These are phyloP conservation scores for Porites cylindrica DNA, from an alignment of 92 coral and sea anemone species.

Conservation along the genomic window DNA sequence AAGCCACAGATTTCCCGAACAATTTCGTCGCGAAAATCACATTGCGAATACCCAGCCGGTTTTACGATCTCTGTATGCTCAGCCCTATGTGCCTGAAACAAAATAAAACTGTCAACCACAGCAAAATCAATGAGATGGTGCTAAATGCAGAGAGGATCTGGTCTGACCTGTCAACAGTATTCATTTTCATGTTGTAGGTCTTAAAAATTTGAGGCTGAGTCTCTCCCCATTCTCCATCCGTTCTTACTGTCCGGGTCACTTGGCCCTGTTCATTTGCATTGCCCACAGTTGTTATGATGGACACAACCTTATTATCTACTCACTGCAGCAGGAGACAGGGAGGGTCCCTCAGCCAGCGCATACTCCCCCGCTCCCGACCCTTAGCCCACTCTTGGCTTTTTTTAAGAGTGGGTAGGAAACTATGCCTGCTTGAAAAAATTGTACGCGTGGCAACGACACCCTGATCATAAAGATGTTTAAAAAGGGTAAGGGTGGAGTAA, in stretches of 20 bases:
- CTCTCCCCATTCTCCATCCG: neutral
- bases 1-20: constrained; percentile 55
- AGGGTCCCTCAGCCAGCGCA: constrained; percentile 48
- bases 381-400: constrained; percentile 64
- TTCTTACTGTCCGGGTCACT: constrained; percentile 26
- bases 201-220: constrained; percentile 43
- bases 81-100: constrained; percentile 48
- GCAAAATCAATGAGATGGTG: too few relatives aligned
- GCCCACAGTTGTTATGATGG: constrained; percentile 50
- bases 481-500: constrained; percentile 45
- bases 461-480: constrained; percentile 30
- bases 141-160: constrained; percentile 19
- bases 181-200: constrained; percentile 45
- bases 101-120: constrained; percentile 48
- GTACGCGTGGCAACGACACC: constrained; percentile 63
- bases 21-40: constrained; percentile 62
- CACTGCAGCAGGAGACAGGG: constrained; percentile 54
- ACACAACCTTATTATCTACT: constrained; percentile 50
- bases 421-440: constrained; percentile 22
- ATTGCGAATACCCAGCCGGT: constrained; percentile 21
- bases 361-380: constrained; percentile 34
- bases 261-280: constrained; percentile 39
- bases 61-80: constrained; percentile 30
- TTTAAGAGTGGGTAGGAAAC: constrained; percentile 41
- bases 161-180: constrained; percentile 50